Evolutionary conservation across 2,797 vertebrate genomes (phyloP).

Genomic region (Anolis apletophallus): DNA sequence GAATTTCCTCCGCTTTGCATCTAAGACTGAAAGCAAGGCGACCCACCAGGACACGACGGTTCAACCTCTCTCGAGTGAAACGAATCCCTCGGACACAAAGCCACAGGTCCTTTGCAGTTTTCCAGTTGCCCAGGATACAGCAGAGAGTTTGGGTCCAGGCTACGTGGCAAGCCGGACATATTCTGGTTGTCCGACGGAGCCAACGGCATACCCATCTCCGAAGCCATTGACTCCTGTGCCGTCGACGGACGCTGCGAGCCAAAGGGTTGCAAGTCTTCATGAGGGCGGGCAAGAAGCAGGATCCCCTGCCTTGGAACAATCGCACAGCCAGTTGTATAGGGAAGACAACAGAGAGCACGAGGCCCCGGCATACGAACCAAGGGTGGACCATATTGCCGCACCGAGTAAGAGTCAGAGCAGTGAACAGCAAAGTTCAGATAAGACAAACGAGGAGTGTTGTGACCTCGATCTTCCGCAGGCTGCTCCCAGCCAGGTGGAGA

Average conservation of each 20-base stretch:
- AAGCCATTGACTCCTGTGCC: background rate
- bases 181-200: background rate
- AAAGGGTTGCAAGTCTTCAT: background rate
- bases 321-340: background rate
- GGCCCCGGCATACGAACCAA: background rate
- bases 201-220: background rate
- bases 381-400: background rate
- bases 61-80: background rate
- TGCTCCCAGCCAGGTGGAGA: background rate
- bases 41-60: background rate
- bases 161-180: no score
- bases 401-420: background rate
- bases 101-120: background rate
- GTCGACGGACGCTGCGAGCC: background rate
- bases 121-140: background rate
- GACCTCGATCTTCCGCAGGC: no score
- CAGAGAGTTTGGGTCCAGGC: background rate
- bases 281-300: background rate
- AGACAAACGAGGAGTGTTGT: background rate
- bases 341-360: no score
- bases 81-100: accelerated
- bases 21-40: background rate
- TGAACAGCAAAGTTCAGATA: background rate
- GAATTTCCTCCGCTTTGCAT: background rate
- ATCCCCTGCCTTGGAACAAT: background rate